Percentiles rank a stretch among this genome's conserved stretches.
Evolutionary conservation across 2,888 invertebrate genomes (phyloP).

Genomic region (Lumbricus terrestris): DNA sequence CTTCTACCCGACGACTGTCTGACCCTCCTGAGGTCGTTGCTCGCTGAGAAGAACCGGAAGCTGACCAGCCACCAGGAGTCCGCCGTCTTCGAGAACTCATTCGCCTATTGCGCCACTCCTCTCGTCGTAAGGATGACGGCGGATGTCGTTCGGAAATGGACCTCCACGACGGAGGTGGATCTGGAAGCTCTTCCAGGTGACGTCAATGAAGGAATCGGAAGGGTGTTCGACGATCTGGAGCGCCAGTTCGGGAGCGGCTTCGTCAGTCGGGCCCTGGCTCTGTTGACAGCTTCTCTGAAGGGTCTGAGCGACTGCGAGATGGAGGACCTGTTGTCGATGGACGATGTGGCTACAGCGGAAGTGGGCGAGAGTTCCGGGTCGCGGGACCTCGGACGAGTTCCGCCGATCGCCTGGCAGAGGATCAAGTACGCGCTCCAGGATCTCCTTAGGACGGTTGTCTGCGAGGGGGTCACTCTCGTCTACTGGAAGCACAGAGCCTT

Average conservation of each 20-base stretch:
- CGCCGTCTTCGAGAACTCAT: slow-evolving; percentile 39
- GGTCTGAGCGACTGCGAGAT: slow-evolving; percentile 58
- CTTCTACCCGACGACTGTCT: slow-evolving; percentile 26
- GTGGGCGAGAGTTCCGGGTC: slow-evolving; percentile 42
- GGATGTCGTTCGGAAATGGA: slow-evolving; percentile 43
- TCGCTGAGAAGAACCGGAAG: slow-evolving; percentile 41
- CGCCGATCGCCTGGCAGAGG: slow-evolving; percentile 49
- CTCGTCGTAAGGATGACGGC: slow-evolving; percentile 47
- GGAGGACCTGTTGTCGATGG: slow-evolving; percentile 56
- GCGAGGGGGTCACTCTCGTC: slow-evolving; percentile 49
- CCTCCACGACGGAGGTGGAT: slow-evolving; percentile 36
- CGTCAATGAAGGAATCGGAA: slow-evolving; percentile 43
- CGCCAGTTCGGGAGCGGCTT: slow-evolving; percentile 45
- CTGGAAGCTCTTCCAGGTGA: slow-evolving; percentile 39
- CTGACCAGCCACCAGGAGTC: slow-evolving; percentile 45
- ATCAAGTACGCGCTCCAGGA: slow-evolving; percentile 48
- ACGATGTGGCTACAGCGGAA: slow-evolving; percentile 51
- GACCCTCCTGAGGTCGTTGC: slow-evolving; percentile 28
- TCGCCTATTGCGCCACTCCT: slow-evolving; percentile 46
- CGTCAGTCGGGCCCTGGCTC: slow-evolving; percentile 47
- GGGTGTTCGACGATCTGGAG: slow-evolving; percentile 47
- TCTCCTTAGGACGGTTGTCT: slow-evolving; percentile 44
- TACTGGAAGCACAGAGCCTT: slow-evolving; percentile 48
- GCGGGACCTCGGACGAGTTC: slow-evolving; percentile 44
- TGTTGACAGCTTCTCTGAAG: slow-evolving; percentile 50